Evolutionary conservation across 2,797 vertebrate genomes (phyloP).

Genomic region (Tenualosa thibaudeaui): DNA sequence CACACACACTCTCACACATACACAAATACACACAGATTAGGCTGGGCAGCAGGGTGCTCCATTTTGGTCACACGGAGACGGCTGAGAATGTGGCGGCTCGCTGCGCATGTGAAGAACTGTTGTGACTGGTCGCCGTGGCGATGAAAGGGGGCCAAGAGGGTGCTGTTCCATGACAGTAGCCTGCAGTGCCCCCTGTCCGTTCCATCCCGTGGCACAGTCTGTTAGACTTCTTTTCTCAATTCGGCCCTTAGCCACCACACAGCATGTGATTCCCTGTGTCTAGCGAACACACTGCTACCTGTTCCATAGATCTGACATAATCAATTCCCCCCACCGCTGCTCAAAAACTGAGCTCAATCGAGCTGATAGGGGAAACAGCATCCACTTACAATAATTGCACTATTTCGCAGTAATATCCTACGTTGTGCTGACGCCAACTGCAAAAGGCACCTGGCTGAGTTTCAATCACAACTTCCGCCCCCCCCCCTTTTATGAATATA

Average conservation of each 20-base stretch:
- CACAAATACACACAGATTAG: not conserved
- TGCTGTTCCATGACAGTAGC: not conserved
- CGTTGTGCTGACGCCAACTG: not conserved
- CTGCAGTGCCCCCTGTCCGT: conserved; percentile 7
- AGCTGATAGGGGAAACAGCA: not conserved
- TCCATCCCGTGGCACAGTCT: not conserved
- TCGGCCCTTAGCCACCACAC: not conserved
- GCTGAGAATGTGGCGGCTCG: conserved; percentile 24
- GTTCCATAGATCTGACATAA: not conserved
- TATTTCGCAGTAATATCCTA: not conserved
- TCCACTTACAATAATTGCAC: conserved; percentile 10
- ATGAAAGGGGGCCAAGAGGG: not conserved
- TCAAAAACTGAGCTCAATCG: not conserved
- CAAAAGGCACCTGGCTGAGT: not conserved
- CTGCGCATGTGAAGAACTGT: not conserved
- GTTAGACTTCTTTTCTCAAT: not conserved
- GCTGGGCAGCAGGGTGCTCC: not conserved
- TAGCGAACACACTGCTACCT: not conserved
- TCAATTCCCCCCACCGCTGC: not conserved
- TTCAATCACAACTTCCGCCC: conserved; percentile 16
- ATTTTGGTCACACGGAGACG: conserved; percentile 13
- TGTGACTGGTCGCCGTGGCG: not conserved
- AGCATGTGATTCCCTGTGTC: not conserved
- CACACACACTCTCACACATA: not conserved
- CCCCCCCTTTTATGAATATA: conserved; percentile 10